phyloP scores from a whole-genome alignment of 2,888 invertebrate genomes.

The Apodemia duryi region DNA sequence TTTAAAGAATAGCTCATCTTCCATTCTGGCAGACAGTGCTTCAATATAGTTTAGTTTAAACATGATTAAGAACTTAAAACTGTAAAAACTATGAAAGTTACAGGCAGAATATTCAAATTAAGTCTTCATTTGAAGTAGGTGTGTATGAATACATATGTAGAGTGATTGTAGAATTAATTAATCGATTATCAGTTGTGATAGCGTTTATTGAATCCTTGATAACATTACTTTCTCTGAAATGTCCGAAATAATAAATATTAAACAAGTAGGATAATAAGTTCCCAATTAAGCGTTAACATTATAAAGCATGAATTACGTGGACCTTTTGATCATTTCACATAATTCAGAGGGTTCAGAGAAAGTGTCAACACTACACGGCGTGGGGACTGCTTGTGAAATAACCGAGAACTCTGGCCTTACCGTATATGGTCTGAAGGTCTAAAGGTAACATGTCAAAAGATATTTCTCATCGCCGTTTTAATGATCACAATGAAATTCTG shows the following conservation, averaged over 20 bases:
- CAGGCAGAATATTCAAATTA: too few species aligned
- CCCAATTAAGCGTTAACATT: conserved; percentile 15
- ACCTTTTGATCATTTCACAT: conserved; percentile 45
- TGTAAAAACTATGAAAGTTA: too few species aligned
- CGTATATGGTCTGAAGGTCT: conserved; percentile 28
- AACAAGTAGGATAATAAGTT: conserved; percentile 16
- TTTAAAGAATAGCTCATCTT: too few species aligned
- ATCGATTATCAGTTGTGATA: neutral
- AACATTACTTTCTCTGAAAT: conserved; percentile 1
- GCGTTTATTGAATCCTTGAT: neutral
- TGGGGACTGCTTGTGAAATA: conserved; percentile 65
- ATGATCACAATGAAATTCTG: neutral
- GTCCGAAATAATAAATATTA: neutral
- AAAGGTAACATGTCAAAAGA: conserved; percentile 28
- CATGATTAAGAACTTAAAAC: too few species aligned
- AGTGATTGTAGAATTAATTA: neutral
- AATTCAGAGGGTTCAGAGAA: conserved; percentile 58
- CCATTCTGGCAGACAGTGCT: too few species aligned
- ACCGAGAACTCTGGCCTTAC: conserved; percentile 26
- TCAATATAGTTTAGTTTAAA: too few species aligned
- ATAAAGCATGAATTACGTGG: conserved; percentile 13
- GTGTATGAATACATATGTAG: too few species aligned
- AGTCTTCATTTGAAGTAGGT: too few species aligned
- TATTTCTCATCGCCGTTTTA: conserved; percentile 22
- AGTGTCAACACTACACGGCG: conserved; percentile 50